Conservation (phyloP, 2,113 vertebrate species). For the Seriola rivoliana region DNA sequence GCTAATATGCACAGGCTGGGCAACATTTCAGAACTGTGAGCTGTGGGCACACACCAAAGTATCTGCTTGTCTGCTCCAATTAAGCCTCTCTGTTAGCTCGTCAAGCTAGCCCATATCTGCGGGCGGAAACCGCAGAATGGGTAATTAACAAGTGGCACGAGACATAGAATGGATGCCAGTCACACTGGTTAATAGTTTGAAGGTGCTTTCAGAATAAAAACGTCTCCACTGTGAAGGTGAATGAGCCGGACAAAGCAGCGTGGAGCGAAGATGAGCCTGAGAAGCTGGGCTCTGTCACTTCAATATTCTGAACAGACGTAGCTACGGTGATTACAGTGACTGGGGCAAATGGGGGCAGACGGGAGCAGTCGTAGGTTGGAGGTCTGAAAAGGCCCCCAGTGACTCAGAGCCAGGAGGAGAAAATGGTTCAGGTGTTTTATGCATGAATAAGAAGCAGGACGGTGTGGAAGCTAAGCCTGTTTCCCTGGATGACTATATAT, state of each 20-base stretch:
- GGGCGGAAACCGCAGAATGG: constrained; percentile 43
- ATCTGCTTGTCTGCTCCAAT: constrained; percentile 66
- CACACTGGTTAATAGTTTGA: constrained; percentile 40
- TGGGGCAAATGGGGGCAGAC: constrained; percentile 10
- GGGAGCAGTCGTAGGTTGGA: constrained; percentile 1
- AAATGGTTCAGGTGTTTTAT: constrained; percentile 16
- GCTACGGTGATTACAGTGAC: constrained; percentile 16
- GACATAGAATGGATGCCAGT: constrained; percentile 36
- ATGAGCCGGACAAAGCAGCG: background rate
- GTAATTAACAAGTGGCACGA: constrained; percentile 63
- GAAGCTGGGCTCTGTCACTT: background rate
- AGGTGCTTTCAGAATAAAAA: constrained; percentile 20
- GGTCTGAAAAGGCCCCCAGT: constrained; percentile 12
- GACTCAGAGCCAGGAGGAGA: constrained; percentile 3
- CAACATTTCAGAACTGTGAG: constrained; percentile 31
- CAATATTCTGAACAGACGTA: constrained; percentile 5
- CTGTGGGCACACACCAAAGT: constrained; percentile 21
- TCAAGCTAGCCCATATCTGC: constrained; percentile 40
- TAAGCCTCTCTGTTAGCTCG: constrained; percentile 46
- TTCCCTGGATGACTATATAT: background rate
- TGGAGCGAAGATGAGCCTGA: background rate
- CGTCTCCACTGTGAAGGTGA: constrained; percentile 7
- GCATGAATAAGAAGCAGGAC: constrained; percentile 14
- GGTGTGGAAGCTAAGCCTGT: background rate
- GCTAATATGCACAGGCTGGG: constrained; percentile 26